Conservation (phyloP, 2,797 vertebrate species). For the Mycteria americana region DNA sequence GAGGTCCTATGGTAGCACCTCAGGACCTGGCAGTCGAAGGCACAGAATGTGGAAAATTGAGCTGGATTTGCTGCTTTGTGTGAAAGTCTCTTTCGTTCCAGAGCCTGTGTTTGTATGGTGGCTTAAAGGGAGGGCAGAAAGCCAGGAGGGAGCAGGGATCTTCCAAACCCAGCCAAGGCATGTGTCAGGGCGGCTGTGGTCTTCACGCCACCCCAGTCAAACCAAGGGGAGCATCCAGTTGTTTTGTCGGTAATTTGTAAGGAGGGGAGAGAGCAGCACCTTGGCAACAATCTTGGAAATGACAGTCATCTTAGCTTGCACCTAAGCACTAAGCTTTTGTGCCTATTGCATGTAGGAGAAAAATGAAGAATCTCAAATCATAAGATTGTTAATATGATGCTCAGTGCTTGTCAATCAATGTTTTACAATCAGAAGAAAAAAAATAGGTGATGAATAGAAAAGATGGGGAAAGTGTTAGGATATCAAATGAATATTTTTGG, state of each 20-base stretch:
- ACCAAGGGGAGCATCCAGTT: background rate
- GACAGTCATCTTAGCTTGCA: background rate
- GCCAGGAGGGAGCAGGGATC: background rate
- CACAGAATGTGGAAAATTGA: background rate
- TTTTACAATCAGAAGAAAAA: background rate
- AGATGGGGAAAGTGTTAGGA: background rate
- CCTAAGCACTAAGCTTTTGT: background rate
- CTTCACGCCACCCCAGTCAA: background rate
- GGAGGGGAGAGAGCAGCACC: background rate
- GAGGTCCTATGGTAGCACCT: background rate
- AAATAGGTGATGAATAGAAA: background rate
- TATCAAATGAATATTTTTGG: background rate
- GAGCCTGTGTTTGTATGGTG: background rate
- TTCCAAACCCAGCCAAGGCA: background rate
- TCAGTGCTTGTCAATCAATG: background rate
- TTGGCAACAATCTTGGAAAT: background rate
- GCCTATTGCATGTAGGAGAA: background rate
- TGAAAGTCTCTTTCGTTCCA: background rate
- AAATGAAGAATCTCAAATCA: background rate
- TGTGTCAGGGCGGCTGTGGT: background rate
- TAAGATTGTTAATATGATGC: background rate
- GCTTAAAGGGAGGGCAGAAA: background rate
- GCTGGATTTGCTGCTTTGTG: conserved; percentile 2
- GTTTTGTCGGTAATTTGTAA: background rate
- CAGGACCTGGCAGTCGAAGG: background rate